A percentile compares a stretch with the other conserved stretches of the same genome.
phyloP scores from a whole-genome alignment of 2,113 vertebrate genomes.

The Rattus norvegicus region DNA sequence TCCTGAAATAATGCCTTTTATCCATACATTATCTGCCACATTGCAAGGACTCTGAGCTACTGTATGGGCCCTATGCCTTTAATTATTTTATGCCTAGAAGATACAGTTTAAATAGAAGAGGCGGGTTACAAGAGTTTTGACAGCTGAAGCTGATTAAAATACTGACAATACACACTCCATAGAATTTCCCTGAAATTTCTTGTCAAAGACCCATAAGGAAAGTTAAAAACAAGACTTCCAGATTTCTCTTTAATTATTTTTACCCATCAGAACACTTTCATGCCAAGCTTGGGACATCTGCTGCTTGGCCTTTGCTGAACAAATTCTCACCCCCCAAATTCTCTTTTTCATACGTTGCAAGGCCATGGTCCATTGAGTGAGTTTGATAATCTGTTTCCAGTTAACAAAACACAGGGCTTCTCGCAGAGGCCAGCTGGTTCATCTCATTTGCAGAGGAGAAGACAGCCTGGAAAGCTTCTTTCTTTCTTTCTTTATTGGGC shows the following conservation, averaged over 20 bases:
- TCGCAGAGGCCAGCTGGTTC: slow-evolving; percentile 84
- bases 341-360: slow-evolving; percentile 74
- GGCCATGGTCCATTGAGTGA: slow-evolving; percentile 75
- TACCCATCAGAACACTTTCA: slow-evolving; percentile 75
- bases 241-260: slow-evolving; percentile 76
- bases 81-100: slow-evolving; percentile 96
- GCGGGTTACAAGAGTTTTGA: slow-evolving; percentile 92
- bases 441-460: slow-evolving; percentile 75
- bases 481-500: slow-evolving; percentile 73
- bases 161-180: slow-evolving; percentile 90
- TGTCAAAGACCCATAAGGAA: slow-evolving; percentile 86
- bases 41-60: slow-evolving; percentile 86
- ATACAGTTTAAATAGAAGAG: slow-evolving; percentile 95
- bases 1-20: slow-evolving; percentile 93
- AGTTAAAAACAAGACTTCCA: slow-evolving; percentile 84
- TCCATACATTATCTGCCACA: slow-evolving; percentile 90
- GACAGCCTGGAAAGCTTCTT: slow-evolving; percentile 65
- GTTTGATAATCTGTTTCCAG: slow-evolving; percentile 84
- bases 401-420: slow-evolving; percentile 81
- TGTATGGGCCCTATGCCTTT: slow-evolving; percentile 90
- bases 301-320: slow-evolving; percentile 59
- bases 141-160: slow-evolving; percentile 94
- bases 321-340: slow-evolving; percentile 66
- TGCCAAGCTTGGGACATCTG: slow-evolving; percentile 59
- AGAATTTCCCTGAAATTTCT: slow-evolving; percentile 90